Evolutionary conservation across 2,797 vertebrate species (phyloP), one percentile per base, ranked within the genome.

Genomic region (Netta rufina): DNA sequence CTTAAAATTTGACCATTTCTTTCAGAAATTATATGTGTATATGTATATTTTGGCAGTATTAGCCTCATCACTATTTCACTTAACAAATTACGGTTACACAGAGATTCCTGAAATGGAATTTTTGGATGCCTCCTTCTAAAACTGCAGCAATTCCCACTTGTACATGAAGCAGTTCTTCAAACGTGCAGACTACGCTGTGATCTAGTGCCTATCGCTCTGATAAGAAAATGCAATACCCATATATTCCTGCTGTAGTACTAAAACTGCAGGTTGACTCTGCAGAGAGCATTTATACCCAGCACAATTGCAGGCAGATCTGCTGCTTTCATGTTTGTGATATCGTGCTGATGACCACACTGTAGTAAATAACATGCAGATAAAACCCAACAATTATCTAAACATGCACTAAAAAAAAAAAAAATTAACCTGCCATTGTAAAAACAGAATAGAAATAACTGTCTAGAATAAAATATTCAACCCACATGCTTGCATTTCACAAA

Each of bases 391-490:
- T 92, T 92, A 94, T 6, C 80, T 61, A 81, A 87, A 76, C 2
- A 15, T 0, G 0, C 66, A 70, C 66, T 90, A 79, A 89, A 94
- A 91, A 62, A 36, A 8, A 3, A 62, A 8, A 3, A 62, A 94
- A 67, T 89, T 95, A 93, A 88, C 33, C 71, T 84, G 67, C 49
- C 90, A 71, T 43, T 82, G 71, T 88, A 79, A 93, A 95, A 79
- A 7, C 30, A 82, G 74, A 87, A 79, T 47, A 84, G 54, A 84
- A 88, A 80, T 90, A 91, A 92, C 73, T 56, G 70, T 75, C 77
- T 77, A 27, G 77, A 74, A 11, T 84, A 87, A 95, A 96, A 93
- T 69, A 90, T 89, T 91, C 91, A 89, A 77, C 73, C 80, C 93
- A 90, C 80, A 21, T 19, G 15, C 80, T 96, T 71, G 67, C 20